Conservation (phyloP, 2,113 vertebrate genomes). For the Haemorhous mexicanus region DNA sequence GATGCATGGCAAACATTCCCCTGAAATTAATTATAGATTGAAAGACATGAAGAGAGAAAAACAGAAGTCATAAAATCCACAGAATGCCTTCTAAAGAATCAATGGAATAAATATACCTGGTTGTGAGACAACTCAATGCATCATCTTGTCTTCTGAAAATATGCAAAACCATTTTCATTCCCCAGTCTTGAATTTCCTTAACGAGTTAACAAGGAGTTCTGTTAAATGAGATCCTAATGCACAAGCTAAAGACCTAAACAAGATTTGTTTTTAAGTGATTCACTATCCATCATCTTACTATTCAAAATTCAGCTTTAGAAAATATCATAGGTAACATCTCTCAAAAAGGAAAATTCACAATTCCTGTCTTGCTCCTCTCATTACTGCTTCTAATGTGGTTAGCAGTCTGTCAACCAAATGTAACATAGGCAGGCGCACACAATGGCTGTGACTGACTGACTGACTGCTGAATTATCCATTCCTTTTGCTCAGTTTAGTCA, state of each 20-base stretch:
- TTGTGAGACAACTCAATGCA: constrained; percentile 29
- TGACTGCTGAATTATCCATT: background rate
- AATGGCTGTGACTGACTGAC: background rate
- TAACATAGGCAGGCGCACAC: background rate
- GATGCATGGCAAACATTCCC: background rate
- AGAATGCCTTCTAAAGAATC: constrained; percentile 11
- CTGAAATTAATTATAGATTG: constrained; percentile 46
- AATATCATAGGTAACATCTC: background rate
- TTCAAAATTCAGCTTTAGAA: constrained; percentile 14
- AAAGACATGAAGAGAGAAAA: constrained; percentile 21
- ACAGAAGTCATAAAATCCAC: constrained; percentile 31
- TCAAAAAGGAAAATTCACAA: background rate
- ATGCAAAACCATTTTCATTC: constrained; percentile 13
- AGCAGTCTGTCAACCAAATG: background rate
- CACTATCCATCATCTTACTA: constrained; percentile 36
- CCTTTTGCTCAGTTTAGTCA: background rate
- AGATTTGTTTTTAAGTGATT: constrained; percentile 29
- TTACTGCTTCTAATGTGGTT: background rate
- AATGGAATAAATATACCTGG: constrained; percentile 12
- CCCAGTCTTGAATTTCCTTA: constrained; percentile 48
- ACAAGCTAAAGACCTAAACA: constrained; percentile 40
- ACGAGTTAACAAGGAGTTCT: constrained; percentile 50
- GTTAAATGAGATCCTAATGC: constrained; percentile 47
- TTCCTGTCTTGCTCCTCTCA: constrained; percentile 22
- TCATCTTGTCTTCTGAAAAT: constrained; percentile 29